phyloP scores from a whole-genome alignment of 2,113 vertebrate genomes.

The Murina feae region DNA sequence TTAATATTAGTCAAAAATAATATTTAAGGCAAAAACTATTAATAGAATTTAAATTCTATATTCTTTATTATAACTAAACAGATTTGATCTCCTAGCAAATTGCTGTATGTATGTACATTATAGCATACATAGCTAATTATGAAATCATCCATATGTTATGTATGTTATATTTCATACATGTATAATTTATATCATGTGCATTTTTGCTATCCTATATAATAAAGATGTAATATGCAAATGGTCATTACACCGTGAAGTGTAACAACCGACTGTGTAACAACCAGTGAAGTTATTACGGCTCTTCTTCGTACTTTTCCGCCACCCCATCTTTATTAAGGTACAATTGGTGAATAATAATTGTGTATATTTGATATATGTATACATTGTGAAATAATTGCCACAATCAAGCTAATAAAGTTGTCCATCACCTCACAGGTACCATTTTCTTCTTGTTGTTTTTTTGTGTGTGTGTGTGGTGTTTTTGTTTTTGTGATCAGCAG shows the following conservation, averaged over 20 bases:
- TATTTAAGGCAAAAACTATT: not conserved
- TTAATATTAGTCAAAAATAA: not conserved
- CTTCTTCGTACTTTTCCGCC: not conserved
- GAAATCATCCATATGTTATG: not conserved
- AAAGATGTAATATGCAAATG: no score
- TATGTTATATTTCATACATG: not conserved
- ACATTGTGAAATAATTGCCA: not conserved
- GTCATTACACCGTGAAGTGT: no score
- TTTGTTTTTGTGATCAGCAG: no score
- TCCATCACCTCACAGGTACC: not conserved
- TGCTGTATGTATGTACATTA: not conserved
- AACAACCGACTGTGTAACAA: no score
- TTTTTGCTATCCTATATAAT: no score
- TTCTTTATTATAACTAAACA: not conserved
- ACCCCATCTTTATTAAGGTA: not conserved
- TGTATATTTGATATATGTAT: not conserved
- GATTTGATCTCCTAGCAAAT: not conserved
- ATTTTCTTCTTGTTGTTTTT: not conserved
- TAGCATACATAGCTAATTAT: not conserved
- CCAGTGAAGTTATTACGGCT: not conserved
- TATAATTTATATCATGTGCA: not conserved
- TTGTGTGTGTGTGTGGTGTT: no score
- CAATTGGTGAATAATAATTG: not conserved
- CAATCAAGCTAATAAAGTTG: not conserved
- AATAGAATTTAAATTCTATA: not conserved